These are phyloP conservation scores for Octodon degus DNA, from an alignment of 2,113 vertebrate species.

Conservation along the genomic window DNA sequence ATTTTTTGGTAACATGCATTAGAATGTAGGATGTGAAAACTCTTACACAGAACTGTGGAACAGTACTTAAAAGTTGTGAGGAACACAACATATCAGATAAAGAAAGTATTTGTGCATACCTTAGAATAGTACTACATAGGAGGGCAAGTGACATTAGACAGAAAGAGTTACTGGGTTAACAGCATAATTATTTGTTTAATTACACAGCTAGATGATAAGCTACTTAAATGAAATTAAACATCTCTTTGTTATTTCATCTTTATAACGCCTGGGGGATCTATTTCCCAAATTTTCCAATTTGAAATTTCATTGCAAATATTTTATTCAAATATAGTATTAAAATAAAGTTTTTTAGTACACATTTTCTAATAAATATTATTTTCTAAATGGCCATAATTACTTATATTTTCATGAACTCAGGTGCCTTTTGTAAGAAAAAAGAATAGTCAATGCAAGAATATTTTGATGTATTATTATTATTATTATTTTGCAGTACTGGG, in stretches of 20 bases:
- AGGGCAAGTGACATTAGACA: background rate
- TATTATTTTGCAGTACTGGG: no score
- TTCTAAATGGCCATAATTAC: background rate
- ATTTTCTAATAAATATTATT: background rate
- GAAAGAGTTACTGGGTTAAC: background rate
- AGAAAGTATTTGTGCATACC: background rate
- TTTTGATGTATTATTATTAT: conserved; percentile 55
- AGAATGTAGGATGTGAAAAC: background rate
- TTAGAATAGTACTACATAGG: background rate
- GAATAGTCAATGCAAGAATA: background rate
- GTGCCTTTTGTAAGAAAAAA: background rate
- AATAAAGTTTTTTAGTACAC: background rate
- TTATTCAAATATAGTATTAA: background rate
- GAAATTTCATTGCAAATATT: background rate
- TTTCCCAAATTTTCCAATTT: background rate
- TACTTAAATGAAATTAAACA: background rate
- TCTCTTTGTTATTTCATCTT: background rate
- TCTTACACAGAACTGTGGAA: background rate
- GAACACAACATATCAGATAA: background rate
- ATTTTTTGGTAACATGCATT: background rate
- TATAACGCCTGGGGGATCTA: background rate
- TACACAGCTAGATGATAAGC: background rate
- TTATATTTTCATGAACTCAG: background rate
- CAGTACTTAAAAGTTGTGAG: background rate
- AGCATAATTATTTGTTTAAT: background rate